Evolutionary conservation across 2,888 invertebrate species (phyloP).

Genomic region (Papilio gigon): DNA sequence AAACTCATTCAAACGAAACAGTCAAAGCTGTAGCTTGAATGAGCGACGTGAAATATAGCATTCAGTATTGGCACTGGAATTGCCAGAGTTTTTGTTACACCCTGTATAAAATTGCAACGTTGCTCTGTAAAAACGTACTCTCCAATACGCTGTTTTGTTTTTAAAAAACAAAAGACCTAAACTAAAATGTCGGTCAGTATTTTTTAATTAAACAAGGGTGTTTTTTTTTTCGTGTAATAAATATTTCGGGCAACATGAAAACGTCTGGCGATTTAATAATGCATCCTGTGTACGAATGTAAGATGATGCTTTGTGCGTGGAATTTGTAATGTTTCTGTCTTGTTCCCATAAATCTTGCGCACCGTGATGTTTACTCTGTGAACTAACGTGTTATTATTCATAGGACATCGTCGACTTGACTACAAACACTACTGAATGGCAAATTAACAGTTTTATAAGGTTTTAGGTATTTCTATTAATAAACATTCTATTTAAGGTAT

Average conservation of each 20-base stretch:
- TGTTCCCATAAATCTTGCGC: slow-evolving; percentile 37
- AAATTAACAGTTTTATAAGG: slow-evolving; percentile 37
- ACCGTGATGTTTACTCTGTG: slow-evolving; percentile 34
- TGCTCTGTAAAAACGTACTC: neutral
- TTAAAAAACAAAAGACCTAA: neutral
- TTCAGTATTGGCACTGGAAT: neutral
- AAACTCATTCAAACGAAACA: neutral
- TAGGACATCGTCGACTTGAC: slow-evolving; percentile 37
- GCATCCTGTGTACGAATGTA: slow-evolving; percentile 7
- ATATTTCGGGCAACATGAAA: neutral
- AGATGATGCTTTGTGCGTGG: slow-evolving; percentile 30
- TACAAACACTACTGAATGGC: slow-evolving; percentile 33
- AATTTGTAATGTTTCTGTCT: slow-evolving; percentile 32
- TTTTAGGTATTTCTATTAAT: slow-evolving; percentile 5
- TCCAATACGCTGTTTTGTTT: neutral
- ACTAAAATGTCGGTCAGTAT: neutral
- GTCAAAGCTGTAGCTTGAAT: neutral
- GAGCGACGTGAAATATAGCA: neutral
- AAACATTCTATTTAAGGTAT: neutral
- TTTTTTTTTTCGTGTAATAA: neutral
- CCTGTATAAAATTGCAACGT: neutral
- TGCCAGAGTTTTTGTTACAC: slow-evolving; percentile 5
- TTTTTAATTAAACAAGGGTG: neutral
- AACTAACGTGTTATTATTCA: slow-evolving; percentile 39
- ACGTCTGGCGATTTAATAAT: slow-evolving; percentile 32